Evolutionary conservation across 2,888 invertebrate species (phyloP), one percentile per base, ranked within the genome.

Genomic region (Pollenia angustigena): DNA sequence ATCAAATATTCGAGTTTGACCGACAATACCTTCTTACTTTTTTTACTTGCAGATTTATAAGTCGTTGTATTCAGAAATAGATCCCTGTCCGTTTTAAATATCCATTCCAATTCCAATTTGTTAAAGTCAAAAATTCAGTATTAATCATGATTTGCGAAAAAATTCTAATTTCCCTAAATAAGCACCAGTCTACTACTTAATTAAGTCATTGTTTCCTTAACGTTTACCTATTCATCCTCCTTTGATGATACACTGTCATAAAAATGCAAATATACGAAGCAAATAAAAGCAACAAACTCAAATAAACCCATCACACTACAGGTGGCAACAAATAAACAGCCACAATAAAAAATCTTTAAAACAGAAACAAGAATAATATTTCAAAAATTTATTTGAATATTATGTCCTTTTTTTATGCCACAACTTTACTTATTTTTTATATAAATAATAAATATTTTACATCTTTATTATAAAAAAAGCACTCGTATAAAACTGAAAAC

Each of bases 321-420:
- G 85, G 81, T 85, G 85, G 81, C 71, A 75, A 18, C 14, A 69
- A 69, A 82, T 75, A 66, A 75, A 74, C 46, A 54, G 32, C 18
- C 16, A 12, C 54, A 68, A 58, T 16, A 50, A 32, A 54, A 32
- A 72, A 12, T 46, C 12, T 23, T 9, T 42, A 48, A 83, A 54
- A 46, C 42, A n/a, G 58, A 14, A 60, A 18, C 6, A 71, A 66
- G 0, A 76, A 40, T 16, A 42, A 78, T 32, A 42, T 23, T 56
- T 72, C 4, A 8, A 64, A 16, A 40, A 71, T 64, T 64, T 66
- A 58, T 56, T 42, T 64, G 12, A 42, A 64, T 75, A 16, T 56
- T 44, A 68, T 74, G 23, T 16, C 18, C 8, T 79, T 56, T 56
- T 81, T 76, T 4, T 54, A 56, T 16, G 42, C 18, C 14, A 64